Conservation (phyloP, 2,797 vertebrate genomes). For the Manis javanica region DNA sequence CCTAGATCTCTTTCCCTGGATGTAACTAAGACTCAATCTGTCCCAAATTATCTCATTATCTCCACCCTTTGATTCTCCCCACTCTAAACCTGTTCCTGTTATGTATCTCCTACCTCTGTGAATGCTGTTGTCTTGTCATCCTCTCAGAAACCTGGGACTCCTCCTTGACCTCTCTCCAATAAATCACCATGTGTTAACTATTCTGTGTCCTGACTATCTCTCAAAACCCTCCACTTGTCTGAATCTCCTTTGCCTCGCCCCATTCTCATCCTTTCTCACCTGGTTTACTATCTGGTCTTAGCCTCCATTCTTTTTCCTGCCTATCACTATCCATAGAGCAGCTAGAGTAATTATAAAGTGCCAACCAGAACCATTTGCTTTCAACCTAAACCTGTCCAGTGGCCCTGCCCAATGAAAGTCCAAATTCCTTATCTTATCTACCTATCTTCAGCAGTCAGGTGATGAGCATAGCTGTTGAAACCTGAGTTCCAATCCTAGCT, state of each 20-base stretch:
- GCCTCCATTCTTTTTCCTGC: background rate
- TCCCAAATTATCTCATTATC: background rate
- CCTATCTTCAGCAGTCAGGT: background rate
- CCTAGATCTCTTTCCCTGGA: background rate
- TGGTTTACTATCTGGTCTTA: background rate
- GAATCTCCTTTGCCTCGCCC: background rate
- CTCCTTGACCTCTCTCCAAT: background rate
- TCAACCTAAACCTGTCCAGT: conserved; percentile 47
- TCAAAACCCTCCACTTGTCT: background rate
- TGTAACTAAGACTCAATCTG: background rate
- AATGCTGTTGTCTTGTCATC: background rate
- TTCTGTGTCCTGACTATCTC: background rate
- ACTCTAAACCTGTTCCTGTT: background rate
- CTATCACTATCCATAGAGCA: background rate
- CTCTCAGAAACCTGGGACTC: background rate
- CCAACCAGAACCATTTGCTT: conserved; percentile 6
- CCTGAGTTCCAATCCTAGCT: background rate
- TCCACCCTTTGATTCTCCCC: background rate
- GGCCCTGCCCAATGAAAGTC: background rate
- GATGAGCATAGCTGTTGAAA: background rate
- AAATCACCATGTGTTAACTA: background rate
- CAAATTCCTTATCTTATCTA: background rate
- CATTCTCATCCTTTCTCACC: background rate
- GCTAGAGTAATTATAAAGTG: background rate
- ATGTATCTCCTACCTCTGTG: background rate